phyloP scores from a whole-genome alignment of 2,888 invertebrate species.

The Chrysopilus asiliformis region DNA sequence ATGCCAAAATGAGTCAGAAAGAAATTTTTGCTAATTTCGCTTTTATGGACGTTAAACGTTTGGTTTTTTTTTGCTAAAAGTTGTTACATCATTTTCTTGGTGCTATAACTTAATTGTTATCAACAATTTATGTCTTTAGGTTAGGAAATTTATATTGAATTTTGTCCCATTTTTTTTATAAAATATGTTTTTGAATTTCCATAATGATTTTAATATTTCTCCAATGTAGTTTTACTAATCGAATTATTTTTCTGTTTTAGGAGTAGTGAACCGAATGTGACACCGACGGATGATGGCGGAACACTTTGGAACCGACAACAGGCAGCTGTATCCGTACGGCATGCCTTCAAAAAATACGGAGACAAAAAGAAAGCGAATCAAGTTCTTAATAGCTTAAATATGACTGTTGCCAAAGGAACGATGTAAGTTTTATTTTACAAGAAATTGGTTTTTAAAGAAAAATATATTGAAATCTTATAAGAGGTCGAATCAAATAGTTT shows the following conservation, averaged over 20 bases:
- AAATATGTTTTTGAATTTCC: background rate
- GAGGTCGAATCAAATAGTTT: no score
- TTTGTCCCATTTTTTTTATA: background rate
- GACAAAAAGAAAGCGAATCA: slow-evolving; percentile 75
- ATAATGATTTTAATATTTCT: no score
- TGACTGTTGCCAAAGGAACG: slow-evolving; percentile 88
- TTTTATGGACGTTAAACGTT: no score
- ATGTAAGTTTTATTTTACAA: slow-evolving; percentile 67
- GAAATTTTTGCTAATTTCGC: no score
- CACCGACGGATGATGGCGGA: slow-evolving; percentile 33
- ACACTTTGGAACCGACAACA: slow-evolving; percentile 55
- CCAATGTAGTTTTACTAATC: no score
- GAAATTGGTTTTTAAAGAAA: no score
- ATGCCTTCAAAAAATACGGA: slow-evolving; percentile 83
- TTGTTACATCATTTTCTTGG: no score
- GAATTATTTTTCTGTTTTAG: no score
- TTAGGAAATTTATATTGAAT: background rate
- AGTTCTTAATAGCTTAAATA: slow-evolving; percentile 76
- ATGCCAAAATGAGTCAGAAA: no score
- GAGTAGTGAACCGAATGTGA: slow-evolving; percentile 31
- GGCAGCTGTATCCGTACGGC: slow-evolving; percentile 75
- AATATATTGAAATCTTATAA: no score
- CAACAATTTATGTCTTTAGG: background rate
- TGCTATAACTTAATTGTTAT: background rate
- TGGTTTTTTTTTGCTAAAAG: background rate